phyloP scores from a whole-genome alignment of 2,888 invertebrate genomes.

The Bombyx huttoni region DNA sequence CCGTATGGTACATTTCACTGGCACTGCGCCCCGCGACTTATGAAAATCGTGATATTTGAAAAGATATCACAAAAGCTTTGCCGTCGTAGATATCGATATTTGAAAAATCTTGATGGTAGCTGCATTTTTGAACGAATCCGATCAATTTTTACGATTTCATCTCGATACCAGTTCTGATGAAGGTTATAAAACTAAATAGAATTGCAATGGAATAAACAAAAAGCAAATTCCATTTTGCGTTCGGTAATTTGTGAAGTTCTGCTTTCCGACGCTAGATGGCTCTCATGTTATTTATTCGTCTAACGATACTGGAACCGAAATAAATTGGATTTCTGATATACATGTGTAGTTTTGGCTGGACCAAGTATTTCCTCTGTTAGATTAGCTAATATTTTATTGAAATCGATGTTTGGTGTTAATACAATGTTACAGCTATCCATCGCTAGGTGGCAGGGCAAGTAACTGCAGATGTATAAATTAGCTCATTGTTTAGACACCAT shows the following conservation, averaged over 20 bases:
- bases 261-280: slow-evolving; percentile 28
- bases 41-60: too few relatives aligned
- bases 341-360: too few relatives aligned
- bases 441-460: slow-evolving; percentile 24
- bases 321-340: too few relatives aligned
- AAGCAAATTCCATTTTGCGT: neutral
- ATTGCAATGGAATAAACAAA: neutral
- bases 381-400: too few relatives aligned
- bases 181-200: neutral
- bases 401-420: too few relatives aligned
- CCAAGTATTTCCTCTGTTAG: too few relatives aligned
- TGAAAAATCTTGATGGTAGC: neutral
- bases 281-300: slow-evolving; percentile 1
- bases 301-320: neutral
- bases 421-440: slow-evolving; percentile 14
- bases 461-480: neutral
- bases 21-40: too few relatives aligned
- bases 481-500: too few relatives aligned
- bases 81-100: too few relatives aligned
- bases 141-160: neutral
- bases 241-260: slow-evolving; percentile 5
- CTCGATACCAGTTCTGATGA: neutral
- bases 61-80: too few relatives aligned
- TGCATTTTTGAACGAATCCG: neutral
- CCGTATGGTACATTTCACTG: too few relatives aligned